Conservation (phyloP, 2,888 invertebrate species). For the Philonicus albiceps region DNA sequence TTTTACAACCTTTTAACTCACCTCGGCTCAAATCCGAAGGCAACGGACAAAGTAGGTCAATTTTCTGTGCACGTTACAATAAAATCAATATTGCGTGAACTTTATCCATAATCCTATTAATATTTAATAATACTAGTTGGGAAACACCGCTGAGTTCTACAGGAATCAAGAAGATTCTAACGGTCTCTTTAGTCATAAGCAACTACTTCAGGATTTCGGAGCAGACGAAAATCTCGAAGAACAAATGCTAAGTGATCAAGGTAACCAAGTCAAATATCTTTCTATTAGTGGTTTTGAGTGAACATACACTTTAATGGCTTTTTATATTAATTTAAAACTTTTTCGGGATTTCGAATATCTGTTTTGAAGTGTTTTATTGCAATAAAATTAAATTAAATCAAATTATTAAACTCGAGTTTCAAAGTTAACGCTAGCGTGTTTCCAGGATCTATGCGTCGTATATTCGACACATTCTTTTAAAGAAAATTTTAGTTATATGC, state of each 20-base stretch:
- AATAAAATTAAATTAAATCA: neutral
- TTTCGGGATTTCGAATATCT: neutral
- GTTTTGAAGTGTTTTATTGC: slow-evolving; percentile 44
- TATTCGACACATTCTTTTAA: neutral
- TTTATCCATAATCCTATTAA: neutral
- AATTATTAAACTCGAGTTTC: neutral
- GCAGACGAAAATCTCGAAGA: slow-evolving; percentile 72
- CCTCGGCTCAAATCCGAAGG: slow-evolving; percentile 84
- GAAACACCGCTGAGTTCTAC: slow-evolving; percentile 82
- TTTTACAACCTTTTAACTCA: slow-evolving; percentile 85
- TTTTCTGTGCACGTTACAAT: slow-evolving; percentile 48
- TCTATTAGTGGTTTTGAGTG: slow-evolving; percentile 5
- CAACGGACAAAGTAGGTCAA: slow-evolving; percentile 80
- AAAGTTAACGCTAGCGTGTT: neutral
- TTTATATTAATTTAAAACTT: slow-evolving; percentile 22
- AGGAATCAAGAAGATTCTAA: slow-evolving; percentile 67
- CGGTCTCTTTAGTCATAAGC: slow-evolving; percentile 73
- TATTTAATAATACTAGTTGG: slow-evolving; percentile 67
- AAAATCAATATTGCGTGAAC: neutral
- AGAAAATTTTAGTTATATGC: neutral
- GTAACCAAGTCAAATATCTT: slow-evolving; percentile 64
- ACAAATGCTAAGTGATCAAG: slow-evolving; percentile 80
- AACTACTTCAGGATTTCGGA: slow-evolving; percentile 74
- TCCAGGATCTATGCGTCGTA: neutral
- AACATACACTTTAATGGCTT: neutral